A percentile compares a stretch with the other conserved stretches of the same genome.
Evolutionary conservation across 2,888 invertebrate genomes (phyloP).

Genomic region (Myopa tessellatipennis): DNA sequence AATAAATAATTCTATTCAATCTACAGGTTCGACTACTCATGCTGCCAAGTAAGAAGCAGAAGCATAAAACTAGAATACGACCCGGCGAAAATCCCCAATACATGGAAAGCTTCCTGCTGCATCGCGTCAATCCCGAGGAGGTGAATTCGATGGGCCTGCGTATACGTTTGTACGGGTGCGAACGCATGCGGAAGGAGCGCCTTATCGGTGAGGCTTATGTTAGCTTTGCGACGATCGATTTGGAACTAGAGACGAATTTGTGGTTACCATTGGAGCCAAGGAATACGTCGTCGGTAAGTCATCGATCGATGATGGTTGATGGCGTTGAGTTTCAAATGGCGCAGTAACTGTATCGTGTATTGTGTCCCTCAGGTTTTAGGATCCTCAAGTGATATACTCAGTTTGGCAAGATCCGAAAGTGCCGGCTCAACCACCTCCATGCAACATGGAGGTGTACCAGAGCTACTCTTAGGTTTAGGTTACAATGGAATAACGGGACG

Average conservation of each 20-base stretch:
- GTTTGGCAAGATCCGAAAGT: slow-evolving; percentile 90
- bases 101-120: slow-evolving; percentile 90
- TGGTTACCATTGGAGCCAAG: slow-evolving; percentile 88
- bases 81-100: slow-evolving; percentile 92
- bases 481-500: slow-evolving; percentile 95
- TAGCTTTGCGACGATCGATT: slow-evolving; percentile 88
- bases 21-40: slow-evolving; percentile 85
- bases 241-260: slow-evolving; percentile 90
- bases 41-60: slow-evolving; percentile 91
- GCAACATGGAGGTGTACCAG: slow-evolving; percentile 90
- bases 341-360: background rate
- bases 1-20: background rate
- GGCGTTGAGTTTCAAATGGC: background rate
- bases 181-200: slow-evolving; percentile 91
- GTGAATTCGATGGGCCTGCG: slow-evolving; percentile 92
- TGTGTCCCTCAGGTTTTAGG: slow-evolving; percentile 67
- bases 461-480: slow-evolving; percentile 87
- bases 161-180: slow-evolving; percentile 90
- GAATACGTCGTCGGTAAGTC: slow-evolving; percentile 71
- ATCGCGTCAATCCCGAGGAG: slow-evolving; percentile 93
- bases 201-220: slow-evolving; percentile 91
- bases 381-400: slow-evolving; percentile 75
- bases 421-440: slow-evolving; percentile 93
- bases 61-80: slow-evolving; percentile 93
- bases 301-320: background rate